Conservation (phyloP, 2,888 invertebrate species). For the Encarsia formosa region DNA sequence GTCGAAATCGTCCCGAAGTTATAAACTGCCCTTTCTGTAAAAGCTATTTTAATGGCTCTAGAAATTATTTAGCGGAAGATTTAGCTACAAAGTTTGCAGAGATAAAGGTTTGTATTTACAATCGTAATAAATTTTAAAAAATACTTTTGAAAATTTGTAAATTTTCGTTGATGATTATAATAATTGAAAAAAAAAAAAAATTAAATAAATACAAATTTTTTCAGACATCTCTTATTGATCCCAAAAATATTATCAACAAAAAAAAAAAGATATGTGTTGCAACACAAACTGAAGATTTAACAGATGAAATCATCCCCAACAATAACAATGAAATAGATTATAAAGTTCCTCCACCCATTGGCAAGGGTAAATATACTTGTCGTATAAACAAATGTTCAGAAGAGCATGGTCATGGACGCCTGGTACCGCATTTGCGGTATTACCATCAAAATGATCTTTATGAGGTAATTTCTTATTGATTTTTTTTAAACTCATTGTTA, state of each 20-base stretch:
- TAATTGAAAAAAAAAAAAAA: neutral
- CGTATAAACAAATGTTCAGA: constrained; percentile 51
- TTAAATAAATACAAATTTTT: neutral
- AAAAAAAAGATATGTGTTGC: constrained; percentile 3
- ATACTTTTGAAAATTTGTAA: neutral
- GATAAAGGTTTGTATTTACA: constrained; percentile 35
- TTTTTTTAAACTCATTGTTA: too few relatives aligned
- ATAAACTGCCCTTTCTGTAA: constrained; percentile 56
- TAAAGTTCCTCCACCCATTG: constrained; percentile 33
- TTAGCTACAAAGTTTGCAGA: constrained; percentile 53
- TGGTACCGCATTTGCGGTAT: constrained; percentile 56
- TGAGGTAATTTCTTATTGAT: too few relatives aligned
- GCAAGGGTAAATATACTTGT: constrained; percentile 56
- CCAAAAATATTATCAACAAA: constrained; percentile 13
- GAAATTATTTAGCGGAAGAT: constrained; percentile 58
- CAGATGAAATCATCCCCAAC: neutral
- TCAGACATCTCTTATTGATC: constrained; percentile 18
- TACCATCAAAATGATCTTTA: constrained; percentile 53
- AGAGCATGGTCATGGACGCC: constrained; percentile 50
- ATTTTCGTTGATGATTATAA: neutral
- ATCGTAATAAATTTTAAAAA: neutral
- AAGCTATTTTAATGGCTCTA: constrained; percentile 54
- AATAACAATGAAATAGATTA: neutral
- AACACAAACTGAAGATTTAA: constrained; percentile 10
- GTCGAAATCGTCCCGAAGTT: constrained; percentile 54